Base-by-base conservation (phyloP, 2,797 vertebrate genomes). In the Arremon aurantiirostris region DNA sequence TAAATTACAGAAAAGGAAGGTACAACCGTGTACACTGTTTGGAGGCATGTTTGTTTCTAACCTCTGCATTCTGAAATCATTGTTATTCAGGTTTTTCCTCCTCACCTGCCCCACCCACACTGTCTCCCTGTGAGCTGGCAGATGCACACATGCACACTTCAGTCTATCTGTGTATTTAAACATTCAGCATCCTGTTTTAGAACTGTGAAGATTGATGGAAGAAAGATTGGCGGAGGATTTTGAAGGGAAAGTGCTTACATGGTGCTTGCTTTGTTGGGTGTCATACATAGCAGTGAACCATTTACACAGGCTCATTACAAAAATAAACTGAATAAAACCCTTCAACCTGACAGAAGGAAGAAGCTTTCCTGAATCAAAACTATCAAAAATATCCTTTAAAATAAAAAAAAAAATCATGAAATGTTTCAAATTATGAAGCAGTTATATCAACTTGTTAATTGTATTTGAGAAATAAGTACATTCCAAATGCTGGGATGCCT, bases 21-120 rank as follows among this genome's bases (percentile, higher is more conserved):
- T 91, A 86, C 63, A 94, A 66, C 63, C 28, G 34, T 49, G 61
- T 92, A 81, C 77, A 69, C 39, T 94, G 73, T 91, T 84, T 93
- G 69, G 81, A 89, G 41, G 37, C 61, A 30, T 85, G 68, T 86
- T 93, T 95, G 35, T 61, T 78, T 82, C 66, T 88, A 93, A 82
- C 46, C 66, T 76, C 72, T 79, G 82, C 77, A 94, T 89, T 97
- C 79, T 87, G 57, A 93, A 95, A 49, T 83, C 41, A 42, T 79
- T 94, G 47, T 72, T 63, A 78, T 84, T 88, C 76, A 68, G 75
- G 39, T 78, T 90, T 57, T 75, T 73, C 66, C n/a, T 61, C 23
- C 28, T 73, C 69, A n/a, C 55, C 30, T 52, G 39, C 72, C 34
- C 39, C 13, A 0, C 56, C 46, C 10, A 50, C 32, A 3, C 32